A percentile compares a stretch with the other conserved stretches of the same genome.
Conservation (phyloP, 1,140 invertebrate genomes). For the Drosophila quadrilineata region DNA sequence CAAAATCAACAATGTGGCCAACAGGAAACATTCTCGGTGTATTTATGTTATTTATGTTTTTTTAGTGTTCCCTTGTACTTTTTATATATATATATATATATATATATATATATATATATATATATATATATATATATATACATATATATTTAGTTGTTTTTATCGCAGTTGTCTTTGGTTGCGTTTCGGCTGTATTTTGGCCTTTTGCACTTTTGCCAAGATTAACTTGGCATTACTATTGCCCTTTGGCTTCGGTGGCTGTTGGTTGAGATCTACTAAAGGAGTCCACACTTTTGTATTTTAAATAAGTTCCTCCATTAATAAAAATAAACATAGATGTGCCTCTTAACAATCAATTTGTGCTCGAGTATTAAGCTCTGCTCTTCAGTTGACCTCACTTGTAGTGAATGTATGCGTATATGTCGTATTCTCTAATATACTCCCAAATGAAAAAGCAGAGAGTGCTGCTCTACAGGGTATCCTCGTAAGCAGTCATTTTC, state of each 20-base stretch:
- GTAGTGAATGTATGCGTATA: background rate
- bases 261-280: background rate
- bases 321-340: slow-evolving; percentile 2
- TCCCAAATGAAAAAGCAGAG: too few relatives aligned
- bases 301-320: slow-evolving; percentile 2
- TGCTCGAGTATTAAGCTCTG: background rate
- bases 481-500: background rate
- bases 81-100: slow-evolving; percentile 14
- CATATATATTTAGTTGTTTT: too few relatives aligned
- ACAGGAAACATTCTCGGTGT: slow-evolving; percentile 14
- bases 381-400: background rate
- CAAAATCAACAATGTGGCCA: slow-evolving; percentile 8
- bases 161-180: slow-evolving; percentile 6
- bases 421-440: background rate
- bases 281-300: too few relatives aligned
- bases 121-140: too few relatives aligned
- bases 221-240: slow-evolving; percentile 24
- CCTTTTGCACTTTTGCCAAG: background rate
- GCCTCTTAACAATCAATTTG: too few relatives aligned
- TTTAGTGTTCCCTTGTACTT: too few relatives aligned
- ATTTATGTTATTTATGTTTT: too few relatives aligned
- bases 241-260: background rate
- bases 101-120: background rate
- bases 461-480: background rate
- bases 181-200: background rate